Evolutionary conservation across 2,888 invertebrate genomes (phyloP), one percentile per base, ranked within the genome.

Genomic region (Tetramorium bicarinatum): DNA sequence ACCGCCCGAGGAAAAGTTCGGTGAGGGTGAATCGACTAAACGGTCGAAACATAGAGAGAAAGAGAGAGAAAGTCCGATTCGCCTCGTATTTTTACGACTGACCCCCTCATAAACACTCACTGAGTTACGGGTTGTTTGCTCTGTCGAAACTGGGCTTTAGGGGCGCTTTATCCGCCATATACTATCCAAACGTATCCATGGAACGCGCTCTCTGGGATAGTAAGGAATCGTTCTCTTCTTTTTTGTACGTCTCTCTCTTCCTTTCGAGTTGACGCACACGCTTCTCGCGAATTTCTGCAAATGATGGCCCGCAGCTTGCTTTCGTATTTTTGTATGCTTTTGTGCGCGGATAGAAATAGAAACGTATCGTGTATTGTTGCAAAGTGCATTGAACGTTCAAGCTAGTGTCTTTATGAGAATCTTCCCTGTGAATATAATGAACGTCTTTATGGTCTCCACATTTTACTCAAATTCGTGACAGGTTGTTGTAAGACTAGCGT

Each of bases 51-150:
- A 88, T 87, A 87, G 90, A 88, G 88, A 66, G 74, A 61, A 29
- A 61, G 82, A 69, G 83, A 82, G 29, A 52, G 25, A 75, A n/a
- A 66, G 49, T 71, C 81, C 85, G 84, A 89, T 86, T 81, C 92
- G 90, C 91, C 92, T 91, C 91, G 93, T 90, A 92, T 92, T 93
- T 94, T 94, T 94, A 94, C 94, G 94, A 93, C 90, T 90, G 87
- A 71, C 89, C 88, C 91, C 90, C 92, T 94, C 94, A 92, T 94
- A 94, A 94, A 94, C 94, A 93, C 94, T 92, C 93, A 90, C 92
- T 92, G 92, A 94, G 93, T 94, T 94, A 94, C 93, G 93, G 93
- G 91, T 93, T 94, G 93, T 94, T 94, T 93, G 93, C 91, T 91
- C 88, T 91, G 87, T 90, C 89, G 89, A 92, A 93, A 93, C 91